phyloP scores from a whole-genome alignment of 2,113 vertebrate genomes.

The Platichthys flesus region DNA sequence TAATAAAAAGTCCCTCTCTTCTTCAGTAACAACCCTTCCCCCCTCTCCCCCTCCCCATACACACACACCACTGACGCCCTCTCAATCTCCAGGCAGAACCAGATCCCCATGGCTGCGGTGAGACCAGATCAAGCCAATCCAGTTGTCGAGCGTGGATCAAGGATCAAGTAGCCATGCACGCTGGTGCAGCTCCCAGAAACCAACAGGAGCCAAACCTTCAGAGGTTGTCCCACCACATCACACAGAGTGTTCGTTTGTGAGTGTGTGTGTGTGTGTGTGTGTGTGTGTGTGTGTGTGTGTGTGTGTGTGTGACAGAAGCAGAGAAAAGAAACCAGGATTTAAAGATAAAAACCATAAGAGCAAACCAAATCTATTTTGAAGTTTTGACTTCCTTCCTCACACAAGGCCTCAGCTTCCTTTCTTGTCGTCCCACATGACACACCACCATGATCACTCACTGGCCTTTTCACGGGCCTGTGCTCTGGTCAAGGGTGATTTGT shows the following conservation, averaged over 20 bases:
- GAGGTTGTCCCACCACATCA: conserved; percentile 68
- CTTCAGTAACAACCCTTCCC: conserved; percentile 12
- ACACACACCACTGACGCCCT: neutral
- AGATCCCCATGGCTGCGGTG: conserved; percentile 35
- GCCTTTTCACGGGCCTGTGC: conserved; percentile 22
- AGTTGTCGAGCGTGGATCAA: conserved; percentile 41
- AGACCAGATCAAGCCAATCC: conserved; percentile 62
- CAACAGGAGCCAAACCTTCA: conserved; percentile 55
- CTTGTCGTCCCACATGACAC: conserved; percentile 46
- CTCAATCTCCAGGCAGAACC: conserved; percentile 63
- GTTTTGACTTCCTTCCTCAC: conserved; percentile 65
- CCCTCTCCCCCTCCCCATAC: neutral
- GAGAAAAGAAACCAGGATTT: conserved; percentile 34
- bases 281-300: conserved; percentile 1
- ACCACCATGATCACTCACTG: conserved; percentile 35
- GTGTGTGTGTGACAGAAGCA: neutral
- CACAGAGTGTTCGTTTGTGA: conserved; percentile 29
- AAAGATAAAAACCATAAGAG: conserved; percentile 57
- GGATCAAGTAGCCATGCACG: conserved; percentile 46
- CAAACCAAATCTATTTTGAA: conserved; percentile 62
- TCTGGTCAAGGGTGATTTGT: conserved; percentile 28
- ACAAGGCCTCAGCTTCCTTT: conserved; percentile 40
- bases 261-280: neutral
- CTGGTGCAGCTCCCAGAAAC: conserved; percentile 55
- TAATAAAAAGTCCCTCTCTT: conserved; percentile 62